Evolutionary conservation across 2,113 vertebrate genomes (phyloP).

Genomic region (Tragulus kanchil): DNA sequence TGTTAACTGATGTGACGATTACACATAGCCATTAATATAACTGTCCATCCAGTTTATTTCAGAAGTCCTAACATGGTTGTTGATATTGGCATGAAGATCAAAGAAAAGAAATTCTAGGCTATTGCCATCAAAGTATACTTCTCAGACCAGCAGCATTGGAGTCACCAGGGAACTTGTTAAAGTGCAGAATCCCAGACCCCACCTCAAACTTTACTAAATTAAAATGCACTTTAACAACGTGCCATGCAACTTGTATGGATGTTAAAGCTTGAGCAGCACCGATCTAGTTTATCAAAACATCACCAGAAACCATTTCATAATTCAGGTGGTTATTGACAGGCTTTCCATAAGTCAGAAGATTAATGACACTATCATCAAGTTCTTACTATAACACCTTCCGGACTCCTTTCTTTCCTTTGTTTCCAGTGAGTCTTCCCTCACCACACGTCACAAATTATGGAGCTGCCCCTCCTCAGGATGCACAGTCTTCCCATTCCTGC

Average conservation of each 20-base stretch:
- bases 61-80: not conserved
- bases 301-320: conserved; percentile 20
- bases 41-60: not conserved
- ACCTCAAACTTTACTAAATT: not conserved
- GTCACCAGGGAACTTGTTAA: not conserved
- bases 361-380: not conserved
- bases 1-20: not conserved
- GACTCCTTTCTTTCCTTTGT: not conserved
- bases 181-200: not conserved
- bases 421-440: not conserved
- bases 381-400: not conserved
- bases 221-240: not conserved
- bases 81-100: conserved; percentile 28
- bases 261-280: not conserved
- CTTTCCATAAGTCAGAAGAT: conserved; percentile 11
- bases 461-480: not conserved
- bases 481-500: not conserved
- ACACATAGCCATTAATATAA: not conserved
- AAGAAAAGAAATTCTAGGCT: not conserved
- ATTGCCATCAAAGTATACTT: not conserved
- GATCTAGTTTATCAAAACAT: conserved; percentile 22
- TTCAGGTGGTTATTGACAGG: not conserved
- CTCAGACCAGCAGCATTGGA: not conserved
- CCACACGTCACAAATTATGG: not conserved
- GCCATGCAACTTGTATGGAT: not conserved